Evolutionary conservation across 2,113 vertebrate species (phyloP).

Genomic region (Sphaerodactylus townsendi): DNA sequence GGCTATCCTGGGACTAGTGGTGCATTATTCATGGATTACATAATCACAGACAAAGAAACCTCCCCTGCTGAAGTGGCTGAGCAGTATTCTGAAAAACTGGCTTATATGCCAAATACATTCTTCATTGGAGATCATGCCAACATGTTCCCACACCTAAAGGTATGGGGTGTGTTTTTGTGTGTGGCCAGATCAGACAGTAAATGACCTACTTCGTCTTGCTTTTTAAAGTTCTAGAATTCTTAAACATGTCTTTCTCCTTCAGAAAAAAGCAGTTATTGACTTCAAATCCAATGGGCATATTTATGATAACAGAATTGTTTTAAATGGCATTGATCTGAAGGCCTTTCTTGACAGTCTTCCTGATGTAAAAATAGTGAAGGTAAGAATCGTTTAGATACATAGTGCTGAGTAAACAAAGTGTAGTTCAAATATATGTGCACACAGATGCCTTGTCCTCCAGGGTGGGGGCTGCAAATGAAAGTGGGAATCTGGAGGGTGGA

Average conservation of each 20-base stretch:
- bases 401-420: background rate
- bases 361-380: constrained; percentile 97
- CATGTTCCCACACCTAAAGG: constrained; percentile 99
- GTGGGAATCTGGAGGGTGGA: too few species aligned
- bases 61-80: constrained; percentile 94
- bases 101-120: constrained; percentile 98
- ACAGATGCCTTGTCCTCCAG: background rate
- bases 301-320: constrained; percentile 97
- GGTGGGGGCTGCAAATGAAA: background rate
- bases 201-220: background rate
- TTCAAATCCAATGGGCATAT: constrained; percentile 99
- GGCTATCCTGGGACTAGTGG: constrained; percentile 98
- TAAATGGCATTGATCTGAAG: constrained; percentile 97
- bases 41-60: constrained; percentile 94
- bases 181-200: background rate
- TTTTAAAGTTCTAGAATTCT: background rate
- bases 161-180: constrained; percentile 34
- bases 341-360: constrained; percentile 97
- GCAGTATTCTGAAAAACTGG: constrained; percentile 97
- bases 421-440: background rate
- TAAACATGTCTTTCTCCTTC: constrained; percentile 25
- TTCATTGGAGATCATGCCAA: constrained; percentile 99
- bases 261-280: constrained; percentile 99
- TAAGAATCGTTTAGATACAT: constrained; percentile 60
- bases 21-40: constrained; percentile 98